Base-by-base conservation (phyloP, 2,888 invertebrate species). In the Pardosa pseudoannulata region DNA sequence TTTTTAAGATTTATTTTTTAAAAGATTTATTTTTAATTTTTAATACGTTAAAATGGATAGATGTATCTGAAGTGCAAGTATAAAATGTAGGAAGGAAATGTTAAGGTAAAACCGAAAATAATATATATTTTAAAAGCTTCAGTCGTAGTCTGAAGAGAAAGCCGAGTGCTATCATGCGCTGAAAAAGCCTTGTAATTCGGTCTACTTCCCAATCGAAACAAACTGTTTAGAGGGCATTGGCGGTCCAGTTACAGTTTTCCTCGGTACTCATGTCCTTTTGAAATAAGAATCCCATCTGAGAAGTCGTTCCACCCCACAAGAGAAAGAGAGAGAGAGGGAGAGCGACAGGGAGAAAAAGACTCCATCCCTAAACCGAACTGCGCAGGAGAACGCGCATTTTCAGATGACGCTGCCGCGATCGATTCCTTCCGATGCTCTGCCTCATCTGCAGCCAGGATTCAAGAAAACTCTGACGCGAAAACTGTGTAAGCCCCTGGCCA, bases 341-440 rank as follows among this genome's bases (percentile, higher is more conserved):
- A 32, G n/a, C 31, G 32, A 67, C n/a, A 67, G 36, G 67, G 32
- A 73, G 67, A 68, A 67, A 65, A 74, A 62, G 64, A 64, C 36
- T 56, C 68, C 74, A 67, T 80, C 73, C 73, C 68, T n/a, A 56
- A 1, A n/a, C 5, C 75, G 32, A 36, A 13, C 32, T 67, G 80
- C 80, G 80, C 80, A 80, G 50, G 67, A 36, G 72, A 46, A 72
- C 80, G 64, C 80, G 80, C 80, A 41, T 46, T 62, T 62, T 65
- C 71, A 28, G 46, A 80, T 80, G 80, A 80, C 80, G 80, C 80
- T 50, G 41, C 67, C 11, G 16, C 62, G 65, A 80, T 80, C 80
- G 80, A 80, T 76, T 64, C 67, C 28, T 31, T 64, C 81, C 32
- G 72, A 31, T 62, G 75, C 62, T 75, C 50, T 62, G 62, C 65